Base-by-base conservation (phyloP, 2,888 invertebrate genomes). In the Lacanobia oleracea region DNA sequence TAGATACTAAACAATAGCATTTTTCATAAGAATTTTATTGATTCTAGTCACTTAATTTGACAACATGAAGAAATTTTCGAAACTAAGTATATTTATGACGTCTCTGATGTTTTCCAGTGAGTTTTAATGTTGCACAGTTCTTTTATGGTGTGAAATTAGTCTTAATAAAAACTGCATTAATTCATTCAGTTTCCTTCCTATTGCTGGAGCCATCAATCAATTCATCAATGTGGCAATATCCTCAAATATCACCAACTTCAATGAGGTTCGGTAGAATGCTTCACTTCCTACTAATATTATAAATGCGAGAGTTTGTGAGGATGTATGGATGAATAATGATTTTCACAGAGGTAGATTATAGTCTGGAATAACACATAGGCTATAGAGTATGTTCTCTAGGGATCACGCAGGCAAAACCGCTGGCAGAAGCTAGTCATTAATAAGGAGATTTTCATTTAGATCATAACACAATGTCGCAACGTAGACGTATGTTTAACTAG, bases 221-320 rank as follows among this genome's bases (percentile, higher is more conserved):
- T 61, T 40, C 21, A 62, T 53, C 14, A 57, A 53, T 75, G 53
- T 63, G 14, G 54, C 37, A 63, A 80, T 27, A 80, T 80, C 68
- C 81, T 51, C 21, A 27, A 59, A 79, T 63, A 74, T 45, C 27
- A 72, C 60, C 43, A 6, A 33, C n/a, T n/a, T 21, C n/a, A 60
- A 12, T 48, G 40, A 57, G 12, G 37, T 77, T 53, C n/a, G n/a
- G 40, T n/a, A 33, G 8, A 45, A 57, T 33, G 12, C 14, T 27
- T 27, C 12, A 59, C 21, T 40, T 59, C 21, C 33, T 33, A 33
- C 33, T 33, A 33, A 33, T 33, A 33, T 33, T 6, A 33, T 33
- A 33, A 33, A 33, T 27, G 33, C 33, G 5, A 33, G 5, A 33
- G 33, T 33, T 33, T 33, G 33, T 33, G 4, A 6, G 33, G 6